Evolutionary conservation across 2,113 vertebrate species (phyloP).

Genomic region (Coracopsis vasa): DNA sequence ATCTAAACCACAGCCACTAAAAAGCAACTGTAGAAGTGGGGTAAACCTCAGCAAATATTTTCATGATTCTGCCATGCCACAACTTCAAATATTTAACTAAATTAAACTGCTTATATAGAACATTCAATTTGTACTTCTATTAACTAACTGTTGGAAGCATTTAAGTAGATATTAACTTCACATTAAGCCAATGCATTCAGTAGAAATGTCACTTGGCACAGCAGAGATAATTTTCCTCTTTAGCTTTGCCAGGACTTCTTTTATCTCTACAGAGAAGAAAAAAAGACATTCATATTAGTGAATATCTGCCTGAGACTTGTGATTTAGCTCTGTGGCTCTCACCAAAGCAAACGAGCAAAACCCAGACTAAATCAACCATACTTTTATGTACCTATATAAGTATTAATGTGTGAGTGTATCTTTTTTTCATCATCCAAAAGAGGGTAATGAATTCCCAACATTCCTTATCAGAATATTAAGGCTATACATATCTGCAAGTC

Average conservation of each 20-base stretch:
- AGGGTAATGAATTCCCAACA: neutral
- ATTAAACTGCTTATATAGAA: neutral
- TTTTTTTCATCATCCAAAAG: neutral
- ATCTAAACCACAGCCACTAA: neutral
- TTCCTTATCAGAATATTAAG: neutral
- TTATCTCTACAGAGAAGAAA: neutral
- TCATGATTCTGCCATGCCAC: neutral
- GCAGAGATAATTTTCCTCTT: neutral
- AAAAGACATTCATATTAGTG: neutral
- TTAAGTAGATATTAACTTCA: neutral
- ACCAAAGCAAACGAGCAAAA: neutral
- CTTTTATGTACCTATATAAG: neutral
- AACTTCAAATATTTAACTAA: neutral
- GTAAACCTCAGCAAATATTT: neutral
- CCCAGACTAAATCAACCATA: neutral
- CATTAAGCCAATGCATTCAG: neutral
- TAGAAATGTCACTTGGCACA: neutral
- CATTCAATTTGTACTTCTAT: neutral
- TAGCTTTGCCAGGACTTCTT: neutral
- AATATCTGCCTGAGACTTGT: neutral
- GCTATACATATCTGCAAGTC: neutral
- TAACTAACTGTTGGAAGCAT: neutral
- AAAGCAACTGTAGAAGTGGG: neutral
- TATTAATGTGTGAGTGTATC: neutral
- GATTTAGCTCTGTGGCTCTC: neutral